These are phyloP conservation scores for Latrodectus elegans DNA, from an alignment of 2,888 invertebrate species.

Conservation along the genomic window DNA sequence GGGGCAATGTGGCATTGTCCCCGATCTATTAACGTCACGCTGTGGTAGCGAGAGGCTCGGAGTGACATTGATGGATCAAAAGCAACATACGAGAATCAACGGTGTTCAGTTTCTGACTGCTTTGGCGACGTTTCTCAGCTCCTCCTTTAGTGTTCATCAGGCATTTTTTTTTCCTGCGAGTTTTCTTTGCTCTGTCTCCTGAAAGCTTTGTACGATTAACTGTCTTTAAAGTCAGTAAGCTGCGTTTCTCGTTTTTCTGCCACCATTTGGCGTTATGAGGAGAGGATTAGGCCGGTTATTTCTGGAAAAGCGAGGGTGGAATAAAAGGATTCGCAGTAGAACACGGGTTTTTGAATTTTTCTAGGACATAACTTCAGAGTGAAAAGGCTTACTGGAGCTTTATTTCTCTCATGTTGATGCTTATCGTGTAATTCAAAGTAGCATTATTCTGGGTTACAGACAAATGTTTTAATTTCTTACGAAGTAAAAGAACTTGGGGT, in stretches of 20 bases:
- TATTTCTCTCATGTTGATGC: too few relatives aligned
- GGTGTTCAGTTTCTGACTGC: conserved; percentile 35
- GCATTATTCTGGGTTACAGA: too few relatives aligned
- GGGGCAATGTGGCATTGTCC: conserved; percentile 40
- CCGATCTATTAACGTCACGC: conserved; percentile 64
- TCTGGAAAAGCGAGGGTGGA: background rate
- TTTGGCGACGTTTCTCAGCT: conserved; percentile 58
- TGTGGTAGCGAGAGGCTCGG: conserved; percentile 54
- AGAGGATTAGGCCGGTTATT: background rate
- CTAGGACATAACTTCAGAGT: too few relatives aligned
- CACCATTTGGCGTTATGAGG: background rate
- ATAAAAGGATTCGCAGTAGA: background rate
- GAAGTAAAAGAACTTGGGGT: too few relatives aligned
- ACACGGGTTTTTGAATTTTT: too few relatives aligned
- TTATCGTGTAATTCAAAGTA: too few relatives aligned
- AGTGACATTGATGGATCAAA: conserved; percentile 66
- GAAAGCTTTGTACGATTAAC: conserved; percentile 26
- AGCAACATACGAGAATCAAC: conserved; percentile 41
- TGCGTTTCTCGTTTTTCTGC: background rate
- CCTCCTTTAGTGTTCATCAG: conserved; percentile 18
- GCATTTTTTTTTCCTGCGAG: too few relatives aligned
- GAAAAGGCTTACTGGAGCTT: too few relatives aligned
- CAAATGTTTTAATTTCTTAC: too few relatives aligned
- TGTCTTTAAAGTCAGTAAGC: conserved; percentile 34
- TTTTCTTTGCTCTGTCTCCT: background rate